Evolutionary conservation across 2,888 invertebrate species (phyloP), one percentile per base, ranked within the genome.

Genomic region (Gymnocheta viridis): DNA sequence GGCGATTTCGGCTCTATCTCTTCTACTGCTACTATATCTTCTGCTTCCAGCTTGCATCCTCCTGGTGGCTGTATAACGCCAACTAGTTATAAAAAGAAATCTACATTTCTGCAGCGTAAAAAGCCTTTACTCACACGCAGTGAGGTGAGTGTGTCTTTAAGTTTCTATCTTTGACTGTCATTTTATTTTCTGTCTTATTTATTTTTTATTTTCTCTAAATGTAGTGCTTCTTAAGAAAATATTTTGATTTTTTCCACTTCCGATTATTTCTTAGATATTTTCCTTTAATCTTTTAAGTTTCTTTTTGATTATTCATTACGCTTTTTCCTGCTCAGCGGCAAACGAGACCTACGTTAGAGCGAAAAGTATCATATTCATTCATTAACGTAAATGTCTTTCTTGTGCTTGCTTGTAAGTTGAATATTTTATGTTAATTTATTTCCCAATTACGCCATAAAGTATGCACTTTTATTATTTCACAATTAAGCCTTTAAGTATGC

Each of bases 91-190:
- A 86, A 84, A 74, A 89, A 91, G 89, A 91, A 91, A 86, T 88
- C 91, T 84, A 89, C 91, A 83, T 90, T 91, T 86, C 88, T 91
- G 88, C 90, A 90, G 86, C 90, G 90, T 85, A 91, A 91, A 87
- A 91, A 91, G 87, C 91, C 91, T 78, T 88, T 88, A 87, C 89
- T 86, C 86, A 92, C 89, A 87, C 91, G 88, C 91, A 92, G 91
- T 92, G 92, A 89, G 92, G 92, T 89, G 92, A 94, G 90, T 94
- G 85, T 66, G 27, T 54, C 49, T 41, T 60, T 60, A 35, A 44
- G 27, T 62, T 32, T 47, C 58, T 60, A 17, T 54, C 22, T 49
- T 19, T 44, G 19, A 44, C 29, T 66, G 56, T 47, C 3, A 6
- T 35, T 49, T 1, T 54, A 38, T 19, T 54, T 51, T 54, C 24